Evolutionary conservation across 2,888 invertebrate genomes (phyloP).

Genomic region (Drosophila prolongata): DNA sequence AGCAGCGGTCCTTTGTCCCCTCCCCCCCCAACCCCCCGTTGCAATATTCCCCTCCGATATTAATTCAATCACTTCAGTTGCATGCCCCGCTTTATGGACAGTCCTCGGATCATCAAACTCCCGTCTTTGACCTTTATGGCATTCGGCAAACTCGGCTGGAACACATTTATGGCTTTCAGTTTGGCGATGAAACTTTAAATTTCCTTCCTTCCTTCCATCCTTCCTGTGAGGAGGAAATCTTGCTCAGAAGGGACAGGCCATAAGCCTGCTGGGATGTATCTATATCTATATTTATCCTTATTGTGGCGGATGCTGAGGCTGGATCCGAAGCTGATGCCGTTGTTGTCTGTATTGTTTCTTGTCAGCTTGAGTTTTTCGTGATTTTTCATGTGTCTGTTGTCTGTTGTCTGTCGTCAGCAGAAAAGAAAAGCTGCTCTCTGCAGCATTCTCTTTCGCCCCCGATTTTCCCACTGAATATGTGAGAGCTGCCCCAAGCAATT

Average conservation of each 20-base stretch:
- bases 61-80: conserved; percentile 72
- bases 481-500: conserved; percentile 23
- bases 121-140: conserved; percentile 36
- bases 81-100: conserved; percentile 49
- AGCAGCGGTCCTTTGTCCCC: conserved; percentile 26
- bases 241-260: conserved; percentile 62
- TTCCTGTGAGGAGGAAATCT: conserved; percentile 49
- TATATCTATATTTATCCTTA: conserved; percentile 44
- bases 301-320: conserved; percentile 27
- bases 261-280: conserved; percentile 58
- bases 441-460: not conserved
- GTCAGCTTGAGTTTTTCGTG: conserved; percentile 68
- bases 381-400: conserved; percentile 68
- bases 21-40: conserved; percentile 3
- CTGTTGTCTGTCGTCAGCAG: conserved; percentile 72
- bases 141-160: conserved; percentile 5
- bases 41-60: conserved; percentile 51
- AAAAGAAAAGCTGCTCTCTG: conserved; percentile 52
- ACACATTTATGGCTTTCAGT: conserved; percentile 38
- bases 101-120: conserved; percentile 42
- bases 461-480: conserved; percentile 37
- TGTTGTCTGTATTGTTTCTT: conserved; percentile 67
- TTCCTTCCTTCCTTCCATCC: conserved; percentile 26
- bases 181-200: conserved; percentile 46
- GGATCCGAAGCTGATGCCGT: conserved; percentile 28